Base-by-base conservation (phyloP, 2,888 invertebrate species). In the Lycocerus yunnanus region DNA sequence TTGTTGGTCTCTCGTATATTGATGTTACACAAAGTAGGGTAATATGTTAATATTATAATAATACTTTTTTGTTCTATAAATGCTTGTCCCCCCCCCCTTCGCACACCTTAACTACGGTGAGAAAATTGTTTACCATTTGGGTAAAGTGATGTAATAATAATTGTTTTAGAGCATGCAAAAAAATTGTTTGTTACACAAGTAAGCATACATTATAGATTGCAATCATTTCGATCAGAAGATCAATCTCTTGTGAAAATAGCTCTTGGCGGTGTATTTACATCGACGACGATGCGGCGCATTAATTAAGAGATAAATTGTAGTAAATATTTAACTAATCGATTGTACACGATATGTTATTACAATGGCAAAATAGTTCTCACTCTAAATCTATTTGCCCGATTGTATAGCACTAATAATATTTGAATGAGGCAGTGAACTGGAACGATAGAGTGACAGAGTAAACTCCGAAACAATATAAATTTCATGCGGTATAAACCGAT, bases 401-500 rank as follows among this genome's bases (percentile, higher is more conserved):
- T 75, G 75, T 63, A 73, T 63, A 63, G 16, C 20, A 63, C 16
- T 63, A 63, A 63, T 69, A 72, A 72, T 73, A 75, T 75, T 69
- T 67, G 72, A 66, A 75, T 27, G 72, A 69, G 70, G 21, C 69
- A 67, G 59, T 70, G 72, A 70, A 73, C 70, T 69, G 69, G 69
- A 71, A 70, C 65, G 73, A 76, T 76, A 73, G 73, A 71, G 76
- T 71, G 76, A 76, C 76, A 73, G 71, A 73, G 73, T 67, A 72
- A 71, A 68, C 68, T 73, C 73, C 20, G 68, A 74, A 73, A 73
- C 70, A 73, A 76, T 76, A 73, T 73, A 73, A 76, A 76, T 76
- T 74, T 69, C 76, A 72, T 68, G 75, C 73, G 73, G 68, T 72
- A 74, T 78, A 76, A 76, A 76, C 72, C 72, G 74, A 76, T 27